phyloP scores from a whole-genome alignment of 2,797 vertebrate genomes.

The Adrianichthys oophorus region DNA sequence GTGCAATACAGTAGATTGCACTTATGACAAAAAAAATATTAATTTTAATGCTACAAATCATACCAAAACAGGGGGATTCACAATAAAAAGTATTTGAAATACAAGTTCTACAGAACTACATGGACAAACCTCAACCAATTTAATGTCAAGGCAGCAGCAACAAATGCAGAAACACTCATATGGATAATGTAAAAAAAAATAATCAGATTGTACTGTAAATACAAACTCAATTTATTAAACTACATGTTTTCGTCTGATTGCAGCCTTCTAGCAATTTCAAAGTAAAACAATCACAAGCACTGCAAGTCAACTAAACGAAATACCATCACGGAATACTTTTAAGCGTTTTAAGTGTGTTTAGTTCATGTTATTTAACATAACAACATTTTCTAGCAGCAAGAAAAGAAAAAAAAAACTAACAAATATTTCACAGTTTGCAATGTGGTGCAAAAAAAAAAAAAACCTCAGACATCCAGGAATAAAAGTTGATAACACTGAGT shows the following conservation, averaged over 20 bases:
- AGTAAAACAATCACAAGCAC: slow-evolving; percentile 46
- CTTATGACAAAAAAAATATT: slow-evolving; percentile 68
- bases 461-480: slow-evolving; percentile 5
- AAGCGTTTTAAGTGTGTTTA: slow-evolving; percentile 41
- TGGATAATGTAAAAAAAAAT: slow-evolving; percentile 27
- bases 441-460: slow-evolving; percentile 60
- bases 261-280: slow-evolving; percentile 29
- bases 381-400: slow-evolving; percentile 77
- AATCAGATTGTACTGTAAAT: slow-evolving; percentile 38
- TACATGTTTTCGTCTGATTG: slow-evolving; percentile 37
- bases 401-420: slow-evolving; percentile 64
- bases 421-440: slow-evolving; percentile 79
- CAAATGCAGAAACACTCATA: slow-evolving; percentile 53
- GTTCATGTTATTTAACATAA: slow-evolving; percentile 50
- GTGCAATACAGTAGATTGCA: slow-evolving; percentile 76
- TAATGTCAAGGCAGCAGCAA: slow-evolving; percentile 62
- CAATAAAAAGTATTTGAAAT: slow-evolving; percentile 67
- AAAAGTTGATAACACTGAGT: slow-evolving; percentile 32
- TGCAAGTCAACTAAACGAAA: slow-evolving; percentile 40
- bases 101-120: slow-evolving; percentile 68
- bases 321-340: slow-evolving; percentile 52
- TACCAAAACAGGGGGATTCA: slow-evolving; percentile 61
- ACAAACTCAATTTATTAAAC: slow-evolving; percentile 39
- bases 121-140: slow-evolving; percentile 54
- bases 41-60: slow-evolving; percentile 70